Evolutionary conservation across 2,113 vertebrate genomes (phyloP).

Genomic region (Cheirogaleus medius): DNA sequence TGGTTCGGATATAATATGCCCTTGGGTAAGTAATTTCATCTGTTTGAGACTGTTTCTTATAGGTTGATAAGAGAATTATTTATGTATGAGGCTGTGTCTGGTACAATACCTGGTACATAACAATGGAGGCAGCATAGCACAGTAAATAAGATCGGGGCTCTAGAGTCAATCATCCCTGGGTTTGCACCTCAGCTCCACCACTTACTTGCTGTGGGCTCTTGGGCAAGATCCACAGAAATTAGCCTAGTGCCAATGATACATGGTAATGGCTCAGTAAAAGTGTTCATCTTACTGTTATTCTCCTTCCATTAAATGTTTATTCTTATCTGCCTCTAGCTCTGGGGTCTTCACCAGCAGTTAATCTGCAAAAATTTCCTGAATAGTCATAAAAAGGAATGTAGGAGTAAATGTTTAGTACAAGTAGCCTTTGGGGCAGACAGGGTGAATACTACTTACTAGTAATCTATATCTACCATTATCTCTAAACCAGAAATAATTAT

Average conservation of each 20-base stretch:
- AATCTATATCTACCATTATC: constrained; percentile 17
- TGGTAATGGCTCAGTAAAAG: constrained; percentile 1
- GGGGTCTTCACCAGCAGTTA: not conserved
- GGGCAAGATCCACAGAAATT: constrained; percentile 1
- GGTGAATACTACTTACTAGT: not conserved
- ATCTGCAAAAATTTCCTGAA: constrained; percentile 11
- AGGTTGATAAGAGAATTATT: not conserved
- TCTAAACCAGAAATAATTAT: constrained; percentile 18
- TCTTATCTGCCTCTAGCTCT: not conserved
- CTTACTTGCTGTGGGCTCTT: constrained; percentile 26
- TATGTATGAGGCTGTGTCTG: not conserved
- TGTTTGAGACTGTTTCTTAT: constrained; percentile 51
- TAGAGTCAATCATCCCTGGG: not conserved
- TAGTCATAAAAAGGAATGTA: not conserved
- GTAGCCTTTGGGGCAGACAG: not conserved
- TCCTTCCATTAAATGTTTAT: not conserved
- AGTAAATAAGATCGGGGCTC: not conserved
- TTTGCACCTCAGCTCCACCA: constrained; percentile 2
- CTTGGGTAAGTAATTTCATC: constrained; percentile 49
- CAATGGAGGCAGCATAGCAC: not conserved
- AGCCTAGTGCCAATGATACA: not conserved
- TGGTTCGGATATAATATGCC: constrained; percentile 34
- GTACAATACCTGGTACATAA: not conserved
- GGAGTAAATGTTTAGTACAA: not conserved
- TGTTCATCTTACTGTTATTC: not conserved